Conservation (phyloP, 1,140 invertebrate species). For the Pseudomyrmex sp. region DNA sequence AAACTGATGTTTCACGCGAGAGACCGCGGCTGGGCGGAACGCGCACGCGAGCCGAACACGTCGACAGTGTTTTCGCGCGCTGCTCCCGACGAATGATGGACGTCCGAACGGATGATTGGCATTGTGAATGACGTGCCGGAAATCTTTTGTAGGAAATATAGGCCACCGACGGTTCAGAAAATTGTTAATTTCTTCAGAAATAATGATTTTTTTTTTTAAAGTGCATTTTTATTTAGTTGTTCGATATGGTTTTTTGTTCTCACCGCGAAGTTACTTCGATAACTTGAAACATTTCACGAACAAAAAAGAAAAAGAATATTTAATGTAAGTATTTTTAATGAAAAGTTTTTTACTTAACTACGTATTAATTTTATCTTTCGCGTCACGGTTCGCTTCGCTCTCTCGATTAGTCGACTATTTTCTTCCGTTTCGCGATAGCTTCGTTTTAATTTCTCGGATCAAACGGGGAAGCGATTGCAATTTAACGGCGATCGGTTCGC, state of each 20-base stretch:
- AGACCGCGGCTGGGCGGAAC: constrained; percentile 2
- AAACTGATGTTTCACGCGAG: constrained; percentile 58
- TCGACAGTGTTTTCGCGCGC: constrained; percentile 52
- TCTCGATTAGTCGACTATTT: not conserved
- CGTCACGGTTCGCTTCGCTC: not conserved
- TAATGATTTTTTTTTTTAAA: not conserved
- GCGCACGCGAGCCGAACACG: constrained; percentile 35
- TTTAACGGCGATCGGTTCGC: constrained; percentile 51
- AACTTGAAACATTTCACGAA: not conserved
- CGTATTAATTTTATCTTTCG: not conserved
- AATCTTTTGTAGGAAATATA: constrained; percentile 29
- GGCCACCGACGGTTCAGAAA: not conserved
- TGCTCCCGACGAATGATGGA: constrained; percentile 42
- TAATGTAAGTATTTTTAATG: no score
- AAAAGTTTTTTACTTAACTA: not conserved
- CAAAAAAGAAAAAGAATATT: no score
- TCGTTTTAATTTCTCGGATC: constrained; percentile 48
- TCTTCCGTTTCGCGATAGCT: not conserved
- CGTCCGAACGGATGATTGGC: constrained; percentile 30
- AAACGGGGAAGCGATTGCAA: constrained; percentile 47
- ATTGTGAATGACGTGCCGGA: constrained; percentile 21
- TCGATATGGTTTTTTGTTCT: not conserved
- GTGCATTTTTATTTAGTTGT: not conserved
- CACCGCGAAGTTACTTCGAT: not conserved
- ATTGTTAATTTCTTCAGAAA: not conserved